These are phyloP conservation scores for Catharus ustulatus DNA, from an alignment of 2,797 vertebrate species.

Conservation along the genomic window DNA sequence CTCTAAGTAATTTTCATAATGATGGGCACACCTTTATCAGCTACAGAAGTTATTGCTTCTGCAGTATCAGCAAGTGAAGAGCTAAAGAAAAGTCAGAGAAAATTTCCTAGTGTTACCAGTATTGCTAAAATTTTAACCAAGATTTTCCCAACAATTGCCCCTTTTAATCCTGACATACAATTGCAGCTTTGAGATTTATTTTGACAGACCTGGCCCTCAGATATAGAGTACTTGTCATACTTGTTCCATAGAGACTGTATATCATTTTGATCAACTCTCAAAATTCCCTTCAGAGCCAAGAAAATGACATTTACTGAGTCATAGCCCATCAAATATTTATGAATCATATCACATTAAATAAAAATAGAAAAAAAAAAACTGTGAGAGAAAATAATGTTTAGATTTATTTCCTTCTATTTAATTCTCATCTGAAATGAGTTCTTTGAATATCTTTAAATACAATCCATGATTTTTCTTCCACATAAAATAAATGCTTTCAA, in stretches of 20 bases:
- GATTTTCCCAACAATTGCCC: background rate
- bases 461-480: background rate
- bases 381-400: background rate
- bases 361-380: slow-evolving; percentile 16
- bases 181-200: background rate
- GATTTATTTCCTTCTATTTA: background rate
- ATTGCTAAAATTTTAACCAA: background rate
- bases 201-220: background rate
- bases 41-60: background rate
- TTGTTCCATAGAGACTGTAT: background rate
- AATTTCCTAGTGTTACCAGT: background rate
- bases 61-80: background rate
- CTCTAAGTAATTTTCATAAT: background rate
- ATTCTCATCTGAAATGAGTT: background rate
- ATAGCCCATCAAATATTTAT: background rate
- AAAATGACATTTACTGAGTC: slow-evolving; percentile 3
- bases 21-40: background rate
- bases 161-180: background rate
- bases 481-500: background rate
- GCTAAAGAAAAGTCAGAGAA: background rate
- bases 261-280: background rate
- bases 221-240: background rate
- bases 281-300: background rate
- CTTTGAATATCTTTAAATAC: background rate
- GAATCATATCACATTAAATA: slow-evolving; percentile 1